These are phyloP conservation scores for Sesamia nonagrioides DNA, from an alignment of 1,140 invertebrate species.

Conservation along the genomic window DNA sequence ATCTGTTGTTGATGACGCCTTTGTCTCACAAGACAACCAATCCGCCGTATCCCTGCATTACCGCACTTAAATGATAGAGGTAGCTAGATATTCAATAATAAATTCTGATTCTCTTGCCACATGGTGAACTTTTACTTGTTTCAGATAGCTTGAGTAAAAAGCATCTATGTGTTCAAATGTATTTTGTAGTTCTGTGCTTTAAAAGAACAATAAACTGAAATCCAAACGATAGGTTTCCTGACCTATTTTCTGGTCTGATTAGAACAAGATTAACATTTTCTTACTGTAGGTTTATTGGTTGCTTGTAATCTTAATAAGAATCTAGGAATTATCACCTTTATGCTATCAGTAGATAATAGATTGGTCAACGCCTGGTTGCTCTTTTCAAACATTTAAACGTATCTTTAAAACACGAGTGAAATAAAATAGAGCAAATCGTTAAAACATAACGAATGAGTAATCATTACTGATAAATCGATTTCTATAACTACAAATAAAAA, in stretches of 20 bases:
- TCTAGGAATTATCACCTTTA: not conserved
- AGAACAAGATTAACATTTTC: not conserved
- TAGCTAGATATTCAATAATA: too few species aligned
- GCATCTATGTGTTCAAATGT: too few species aligned
- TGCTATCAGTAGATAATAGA: conserved; percentile 4
- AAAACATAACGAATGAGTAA: conserved; percentile 9
- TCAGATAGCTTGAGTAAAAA: too few species aligned
- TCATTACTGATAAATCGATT: conserved; percentile 17
- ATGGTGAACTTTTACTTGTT: too few species aligned
- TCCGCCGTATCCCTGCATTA: not conserved
- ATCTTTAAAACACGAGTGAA: not conserved
- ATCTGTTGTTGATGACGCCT: conserved; percentile 20
- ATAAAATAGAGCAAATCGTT: not conserved
- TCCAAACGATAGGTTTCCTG: not conserved
- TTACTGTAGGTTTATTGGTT: not conserved
- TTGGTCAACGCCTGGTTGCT: not conserved
- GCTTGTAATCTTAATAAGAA: not conserved
- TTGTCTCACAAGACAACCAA: not conserved
- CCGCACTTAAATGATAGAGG: not conserved
- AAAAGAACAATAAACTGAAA: too few species aligned
- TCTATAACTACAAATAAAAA: conserved; percentile 23
- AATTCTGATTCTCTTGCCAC: too few species aligned
- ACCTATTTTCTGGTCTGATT: not conserved
- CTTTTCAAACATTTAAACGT: conserved; percentile 4
- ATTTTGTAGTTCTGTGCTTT: too few species aligned